Conservation (phyloP, 2,113 vertebrate species). For the Nannobrachium achirus region DNA sequence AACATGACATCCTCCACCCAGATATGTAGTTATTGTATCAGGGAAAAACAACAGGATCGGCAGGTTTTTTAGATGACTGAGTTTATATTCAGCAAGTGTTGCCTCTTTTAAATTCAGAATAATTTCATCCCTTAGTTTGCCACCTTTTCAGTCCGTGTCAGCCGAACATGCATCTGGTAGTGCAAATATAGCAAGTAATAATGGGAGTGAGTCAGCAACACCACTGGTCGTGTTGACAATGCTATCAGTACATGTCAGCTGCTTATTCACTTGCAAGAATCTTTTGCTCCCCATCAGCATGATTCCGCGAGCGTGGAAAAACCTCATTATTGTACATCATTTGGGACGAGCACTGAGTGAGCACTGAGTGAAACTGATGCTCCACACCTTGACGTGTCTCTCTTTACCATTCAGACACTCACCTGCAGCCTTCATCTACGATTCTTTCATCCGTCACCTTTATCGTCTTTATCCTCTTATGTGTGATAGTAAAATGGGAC, state of each 20-base stretch:
- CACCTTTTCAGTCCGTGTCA: conserved; percentile 46
- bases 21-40: too few species aligned
- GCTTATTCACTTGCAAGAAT: conserved; percentile 65
- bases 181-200: conserved; percentile 49
- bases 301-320: conserved; percentile 63
- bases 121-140: background rate
- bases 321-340: conserved; percentile 69
- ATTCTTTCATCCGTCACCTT: conserved; percentile 49
- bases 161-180: conserved; percentile 37
- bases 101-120: too few species aligned
- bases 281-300: conserved; percentile 52
- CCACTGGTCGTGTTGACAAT: conserved; percentile 55
- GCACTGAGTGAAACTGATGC: conserved; percentile 64
- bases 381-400: conserved; percentile 41
- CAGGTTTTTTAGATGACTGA: too few species aligned
- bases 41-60: too few species aligned
- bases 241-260: conserved; percentile 63
- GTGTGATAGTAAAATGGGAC: conserved; percentile 34
- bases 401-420: conserved; percentile 45
- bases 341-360: conserved; percentile 47
- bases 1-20: too few species aligned
- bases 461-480: conserved; percentile 53
- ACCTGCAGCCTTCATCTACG: conserved; percentile 37
- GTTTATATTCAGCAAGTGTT: too few species aligned
- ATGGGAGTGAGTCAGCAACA: conserved; percentile 42